Base-by-base conservation (phyloP, 2,113 vertebrate genomes). In the Gobiocypris rarus region DNA sequence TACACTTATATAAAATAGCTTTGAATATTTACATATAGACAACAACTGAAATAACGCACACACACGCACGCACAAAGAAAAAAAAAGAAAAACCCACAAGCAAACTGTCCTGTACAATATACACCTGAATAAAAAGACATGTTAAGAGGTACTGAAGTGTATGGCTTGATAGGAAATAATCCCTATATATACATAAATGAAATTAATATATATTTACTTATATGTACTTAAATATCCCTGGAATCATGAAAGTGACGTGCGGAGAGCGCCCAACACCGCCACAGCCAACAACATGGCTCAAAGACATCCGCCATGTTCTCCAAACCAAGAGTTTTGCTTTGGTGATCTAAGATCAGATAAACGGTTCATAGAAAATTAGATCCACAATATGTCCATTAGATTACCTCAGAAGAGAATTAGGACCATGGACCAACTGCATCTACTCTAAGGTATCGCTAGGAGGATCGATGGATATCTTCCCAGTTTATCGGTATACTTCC, bases 121-220 rank as follows among this genome's bases (percentile, higher is more conserved):
- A 96, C 95, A 98, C 96, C 97, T 97, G 97, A 96, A 96, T 94
- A 95, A 94, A 94, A 95, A 95, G 95, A 93, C 96, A 96, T 96
- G 94, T 82, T 90, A 93, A 93, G 97, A 99, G 97, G 97, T 98
- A 99, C 96, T 97, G 95, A 96, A 96, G 93, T 96, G 95, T 99
- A 99, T 99, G 97, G 97, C 97, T 99, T 99, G 93, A 94, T 95
- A 93, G 91, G 91, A 90, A 92, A 93, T 85, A 87, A 85, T 87
- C 70, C 79, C 87, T 91, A 90, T 52, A 52, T 2, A 52, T 17
- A 52, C 15, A 54, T 54, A 54, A 86, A 91, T 90, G 85, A 90
- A 92, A 87, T 92, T 90, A 90, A 86, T 54, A 54, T 54, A 54
- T 54, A 19, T 85, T 84, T 54, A 54, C 52, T 54, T 91, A 86